These are phyloP conservation scores for Plutomurus gul DNA, from an alignment of 1,140 invertebrate genomes.

Conservation along the genomic window DNA sequence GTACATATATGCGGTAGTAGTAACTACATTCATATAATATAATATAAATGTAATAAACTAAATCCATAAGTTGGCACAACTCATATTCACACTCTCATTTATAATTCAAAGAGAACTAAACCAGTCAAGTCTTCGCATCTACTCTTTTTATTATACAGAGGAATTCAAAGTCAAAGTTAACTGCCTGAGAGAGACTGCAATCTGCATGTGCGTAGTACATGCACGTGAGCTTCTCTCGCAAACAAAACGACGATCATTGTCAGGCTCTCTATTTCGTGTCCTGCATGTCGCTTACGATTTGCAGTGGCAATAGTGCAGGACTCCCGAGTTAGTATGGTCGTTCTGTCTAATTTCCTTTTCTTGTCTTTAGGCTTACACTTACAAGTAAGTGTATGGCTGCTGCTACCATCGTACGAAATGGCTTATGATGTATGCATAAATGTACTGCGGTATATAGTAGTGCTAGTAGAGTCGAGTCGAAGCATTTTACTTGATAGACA, in stretches of 20 bases:
- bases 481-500: too few species aligned
- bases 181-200: background rate
- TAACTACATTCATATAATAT: background rate
- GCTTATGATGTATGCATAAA: too few species aligned
- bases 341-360: slow-evolving; percentile 22
- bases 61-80: slow-evolving; percentile 10
- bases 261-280: background rate
- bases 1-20: too few species aligned
- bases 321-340: background rate
- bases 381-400: too few species aligned
- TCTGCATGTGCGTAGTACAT: slow-evolving; percentile 25
- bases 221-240: slow-evolving; percentile 1
- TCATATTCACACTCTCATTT: slow-evolving; percentile 20
- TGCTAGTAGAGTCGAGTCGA: too few species aligned
- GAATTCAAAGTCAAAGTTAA: slow-evolving; percentile 27
- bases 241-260: background rate
- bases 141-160: background rate
- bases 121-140: too few species aligned
- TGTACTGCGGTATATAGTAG: too few species aligned
- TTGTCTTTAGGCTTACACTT: background rate
- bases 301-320: too few species aligned
- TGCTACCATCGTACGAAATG: too few species aligned
- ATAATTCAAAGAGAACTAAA: too few species aligned
- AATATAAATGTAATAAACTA: background rate
- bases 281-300: background rate